Base-by-base conservation (phyloP, 2,888 invertebrate species). In the Amiota mariae region DNA sequence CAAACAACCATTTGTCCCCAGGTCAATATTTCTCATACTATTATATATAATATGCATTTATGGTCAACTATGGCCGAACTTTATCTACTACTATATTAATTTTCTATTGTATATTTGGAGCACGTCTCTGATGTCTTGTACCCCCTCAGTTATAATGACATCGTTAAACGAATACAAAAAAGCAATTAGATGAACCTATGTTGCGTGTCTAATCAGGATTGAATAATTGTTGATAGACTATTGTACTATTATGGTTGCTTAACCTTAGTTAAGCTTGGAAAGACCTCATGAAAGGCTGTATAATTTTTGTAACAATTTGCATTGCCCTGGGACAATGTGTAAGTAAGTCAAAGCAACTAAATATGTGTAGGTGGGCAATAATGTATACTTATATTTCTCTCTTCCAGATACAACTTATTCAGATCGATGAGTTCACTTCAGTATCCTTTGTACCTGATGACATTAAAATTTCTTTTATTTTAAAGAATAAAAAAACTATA, bases 371-470 rank as follows among this genome's bases (percentile, higher is more conserved):
- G n/a, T n/a, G n/a, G n/a, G n/a, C n/a, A n/a, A n/a, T n/a, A n/a
- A n/a, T n/a, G n/a, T n/a, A n/a, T n/a, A n/a, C n/a, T n/a, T n/a
- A 13, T 18, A 57, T n/a, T 15, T 48, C 3, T 49, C 18, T 12
- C n/a, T 67, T 57, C 20, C 18, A 82, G 85, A 13, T 79, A 3
- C 74, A 75, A 36, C 36, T 36, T 18, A 12, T 87, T 13, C 74
- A 75, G 11, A 74, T 86, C 3, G 78, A 82, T 6, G 74, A 84
- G 1, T 82, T 88, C 51, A 81, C 82, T 54, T 81, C 81, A 2
- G 81, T 80, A 56, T 88, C 88, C 3, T 87, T 87, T 80, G 81
- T 87, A 20, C 88, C 85, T 47, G 79, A 86, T 24, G 79, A 77
- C 18, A 76, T 87, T 18, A 20, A 80, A 9, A 47, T 87, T 10